Evolutionary conservation across 2,113 vertebrate genomes (phyloP).

Genomic region (Pseudorhombus dupliciocellatus): DNA sequence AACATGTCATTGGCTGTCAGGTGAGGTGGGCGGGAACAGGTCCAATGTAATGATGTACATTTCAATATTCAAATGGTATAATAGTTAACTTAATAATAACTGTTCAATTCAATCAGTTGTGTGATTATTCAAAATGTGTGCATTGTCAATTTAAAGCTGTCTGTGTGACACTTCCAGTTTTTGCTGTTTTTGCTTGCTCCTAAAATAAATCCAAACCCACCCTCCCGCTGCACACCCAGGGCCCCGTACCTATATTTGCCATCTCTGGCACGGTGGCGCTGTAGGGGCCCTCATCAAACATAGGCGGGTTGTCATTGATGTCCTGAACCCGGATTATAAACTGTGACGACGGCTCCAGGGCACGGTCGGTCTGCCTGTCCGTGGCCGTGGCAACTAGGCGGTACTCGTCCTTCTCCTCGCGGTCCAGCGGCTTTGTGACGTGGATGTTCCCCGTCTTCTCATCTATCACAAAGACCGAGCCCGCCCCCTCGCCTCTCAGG

Average conservation of each 20-base stretch:
- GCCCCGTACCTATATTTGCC: conserved; percentile 86
- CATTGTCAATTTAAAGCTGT: not conserved
- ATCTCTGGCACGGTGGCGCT: conserved; percentile 90
- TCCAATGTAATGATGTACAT: not conserved
- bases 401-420: conserved; percentile 92
- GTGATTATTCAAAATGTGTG: not conserved
- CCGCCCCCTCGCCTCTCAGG: conserved; percentile 90
- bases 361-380: conserved; percentile 88
- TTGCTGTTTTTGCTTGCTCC: no score
- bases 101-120: no score
- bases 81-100: no score
- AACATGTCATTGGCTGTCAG: not conserved
- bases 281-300: conserved; percentile 89
- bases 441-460: conserved; percentile 94
- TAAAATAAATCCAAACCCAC: not conserved
- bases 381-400: conserved; percentile 89
- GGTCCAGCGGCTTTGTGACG: conserved; percentile 91
- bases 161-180: not conserved
- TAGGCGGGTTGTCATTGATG: conserved; percentile 92
- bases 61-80: no score
- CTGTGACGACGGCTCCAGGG: conserved; percentile 91
- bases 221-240: not conserved
- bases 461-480: conserved; percentile 92
- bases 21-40: not conserved
- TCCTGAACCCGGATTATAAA: conserved; percentile 94